Conservation (phyloP, 64 coral and sea anemone species). For the Platygyra sinensis region DNA sequence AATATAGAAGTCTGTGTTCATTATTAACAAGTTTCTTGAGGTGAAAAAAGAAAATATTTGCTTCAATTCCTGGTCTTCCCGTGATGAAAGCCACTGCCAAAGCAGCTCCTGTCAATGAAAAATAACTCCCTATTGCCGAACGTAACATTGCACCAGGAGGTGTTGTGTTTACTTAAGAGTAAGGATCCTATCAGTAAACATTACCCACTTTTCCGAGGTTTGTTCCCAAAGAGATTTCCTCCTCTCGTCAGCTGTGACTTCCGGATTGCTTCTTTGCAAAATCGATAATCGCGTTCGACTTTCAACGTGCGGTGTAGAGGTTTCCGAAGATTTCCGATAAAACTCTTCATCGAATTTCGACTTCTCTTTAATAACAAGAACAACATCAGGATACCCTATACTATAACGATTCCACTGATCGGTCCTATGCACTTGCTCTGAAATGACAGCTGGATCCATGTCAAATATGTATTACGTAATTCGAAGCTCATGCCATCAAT, state of each 20-base stretch:
- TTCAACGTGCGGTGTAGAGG: neutral
- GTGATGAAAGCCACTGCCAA: neutral
- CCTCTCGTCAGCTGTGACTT: neutral
- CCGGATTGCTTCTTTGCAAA: neutral
- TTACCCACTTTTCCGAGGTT: neutral
- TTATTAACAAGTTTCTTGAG: too few species aligned
- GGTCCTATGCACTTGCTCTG: too few species aligned
- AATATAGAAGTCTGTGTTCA: too few species aligned
- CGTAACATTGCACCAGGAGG: neutral
- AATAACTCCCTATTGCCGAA: neutral
- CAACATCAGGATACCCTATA: neutral
- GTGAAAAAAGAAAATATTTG: neutral
- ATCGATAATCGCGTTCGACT: neutral
- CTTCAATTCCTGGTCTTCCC: conserved; percentile 1
- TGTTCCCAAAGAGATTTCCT: conserved; percentile 25
- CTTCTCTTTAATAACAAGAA: neutral
- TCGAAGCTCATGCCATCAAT: too few species aligned
- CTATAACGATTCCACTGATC: neutral
- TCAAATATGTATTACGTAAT: too few species aligned
- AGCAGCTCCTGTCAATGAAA: neutral
- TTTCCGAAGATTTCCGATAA: neutral
- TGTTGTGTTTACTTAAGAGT: neutral
- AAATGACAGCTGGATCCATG: too few species aligned
- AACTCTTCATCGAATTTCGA: neutral
- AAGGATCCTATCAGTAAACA: neutral